phyloP scores from a whole-genome alignment of 2,888 invertebrate genomes.

The Rhodophaea formosa region DNA sequence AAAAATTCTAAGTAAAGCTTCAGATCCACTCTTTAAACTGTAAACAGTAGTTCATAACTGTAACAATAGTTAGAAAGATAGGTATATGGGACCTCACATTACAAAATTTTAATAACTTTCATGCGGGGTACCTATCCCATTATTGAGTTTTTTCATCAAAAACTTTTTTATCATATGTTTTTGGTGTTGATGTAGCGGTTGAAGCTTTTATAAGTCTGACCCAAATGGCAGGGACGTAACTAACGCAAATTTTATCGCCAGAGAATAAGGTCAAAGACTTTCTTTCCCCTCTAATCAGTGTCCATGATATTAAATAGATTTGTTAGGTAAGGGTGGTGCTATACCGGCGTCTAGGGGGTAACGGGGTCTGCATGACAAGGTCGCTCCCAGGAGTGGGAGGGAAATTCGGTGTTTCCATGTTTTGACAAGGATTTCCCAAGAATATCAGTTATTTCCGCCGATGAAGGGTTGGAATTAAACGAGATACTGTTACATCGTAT shows the following conservation, averaged over 20 bases:
- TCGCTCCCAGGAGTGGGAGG: slow-evolving; percentile 33
- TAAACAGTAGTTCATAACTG: no score
- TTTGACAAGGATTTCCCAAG: slow-evolving; percentile 24
- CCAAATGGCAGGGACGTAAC: not conserved
- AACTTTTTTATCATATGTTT: no score
- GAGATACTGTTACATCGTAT: slow-evolving; percentile 3
- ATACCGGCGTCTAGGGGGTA: slow-evolving; percentile 35
- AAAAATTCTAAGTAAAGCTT: no score
- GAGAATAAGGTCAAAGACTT: slow-evolving; percentile 20
- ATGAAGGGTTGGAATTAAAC: not conserved
- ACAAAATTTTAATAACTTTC: no score
- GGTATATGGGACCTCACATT: no score
- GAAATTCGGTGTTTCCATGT: slow-evolving; percentile 34
- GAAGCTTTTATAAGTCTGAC: no score
- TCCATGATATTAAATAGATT: slow-evolving; percentile 3
- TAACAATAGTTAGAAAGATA: no score
- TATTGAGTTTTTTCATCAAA: no score
- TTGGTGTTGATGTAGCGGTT: no score
- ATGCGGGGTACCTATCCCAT: no score
- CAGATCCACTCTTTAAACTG: no score
- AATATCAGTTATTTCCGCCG: not conserved
- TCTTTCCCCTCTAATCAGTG: not conserved
- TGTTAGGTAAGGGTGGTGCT: slow-evolving; percentile 20
- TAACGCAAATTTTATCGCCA: not conserved
- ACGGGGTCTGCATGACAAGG: slow-evolving; percentile 46